phyloP scores from a whole-genome alignment of 2,888 invertebrate genomes.

The Aphelenchoides bicaudatus region DNA sequence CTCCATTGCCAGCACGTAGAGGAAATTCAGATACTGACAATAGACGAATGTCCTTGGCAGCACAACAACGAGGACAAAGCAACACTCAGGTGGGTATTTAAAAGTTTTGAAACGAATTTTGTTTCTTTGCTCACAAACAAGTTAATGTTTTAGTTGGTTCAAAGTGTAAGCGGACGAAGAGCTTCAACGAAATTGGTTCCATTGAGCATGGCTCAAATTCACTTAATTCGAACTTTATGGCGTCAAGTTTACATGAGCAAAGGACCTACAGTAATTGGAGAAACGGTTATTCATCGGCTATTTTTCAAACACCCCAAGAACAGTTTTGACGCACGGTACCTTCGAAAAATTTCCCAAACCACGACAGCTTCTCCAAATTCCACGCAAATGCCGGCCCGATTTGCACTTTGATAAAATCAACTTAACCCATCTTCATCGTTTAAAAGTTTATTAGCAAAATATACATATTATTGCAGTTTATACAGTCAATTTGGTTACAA shows the following conservation, averaged over 20 bases:
- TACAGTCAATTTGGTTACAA: too few species aligned
- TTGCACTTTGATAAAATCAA: too few species aligned
- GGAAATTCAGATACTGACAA: slow-evolving; percentile 6
- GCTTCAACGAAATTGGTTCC: slow-evolving; percentile 57
- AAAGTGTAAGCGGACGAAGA: slow-evolving; percentile 31
- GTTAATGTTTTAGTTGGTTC: slow-evolving; percentile 24
- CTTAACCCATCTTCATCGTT: too few species aligned
- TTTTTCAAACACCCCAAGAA: slow-evolving; percentile 58
- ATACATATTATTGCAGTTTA: too few species aligned
- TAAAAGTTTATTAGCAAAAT: too few species aligned
- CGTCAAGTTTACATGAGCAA: slow-evolving; percentile 40
- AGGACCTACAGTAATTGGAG: slow-evolving; percentile 59
- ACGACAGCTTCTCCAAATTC: slow-evolving; percentile 53
- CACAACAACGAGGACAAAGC: slow-evolving; percentile 33
- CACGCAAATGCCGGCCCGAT: slow-evolving; percentile 58
- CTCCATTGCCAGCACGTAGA: slow-evolving; percentile 1
- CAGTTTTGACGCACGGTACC: too few species aligned
- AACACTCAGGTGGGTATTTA: slow-evolving; percentile 28
- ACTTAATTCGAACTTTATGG: slow-evolving; percentile 51
- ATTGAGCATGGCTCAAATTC: slow-evolving; percentile 55
- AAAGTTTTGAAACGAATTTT: too few species aligned
- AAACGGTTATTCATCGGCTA: slow-evolving; percentile 53
- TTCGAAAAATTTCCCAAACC: too few species aligned
- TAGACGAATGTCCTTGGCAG: slow-evolving; percentile 24
- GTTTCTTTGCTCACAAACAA: neutral